These are phyloP conservation scores for Lepidostoma basale DNA, from an alignment of 1,140 invertebrate species.

Conservation along the genomic window DNA sequence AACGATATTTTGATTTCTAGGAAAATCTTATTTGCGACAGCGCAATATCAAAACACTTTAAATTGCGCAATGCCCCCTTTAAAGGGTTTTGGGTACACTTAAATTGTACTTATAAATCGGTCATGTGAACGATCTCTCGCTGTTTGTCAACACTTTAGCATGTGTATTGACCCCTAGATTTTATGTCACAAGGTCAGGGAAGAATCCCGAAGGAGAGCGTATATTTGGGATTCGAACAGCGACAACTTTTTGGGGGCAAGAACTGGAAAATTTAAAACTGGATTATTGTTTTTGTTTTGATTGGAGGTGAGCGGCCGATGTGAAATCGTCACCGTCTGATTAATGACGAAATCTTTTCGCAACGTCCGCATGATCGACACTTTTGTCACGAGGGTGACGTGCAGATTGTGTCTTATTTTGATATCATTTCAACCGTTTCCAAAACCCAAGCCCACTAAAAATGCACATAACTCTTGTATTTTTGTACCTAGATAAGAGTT, in stretches of 20 bases:
- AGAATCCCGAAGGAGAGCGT: constrained; percentile 9
- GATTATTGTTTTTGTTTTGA: background rate
- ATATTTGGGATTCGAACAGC: too few species aligned
- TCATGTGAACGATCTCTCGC: constrained; percentile 5
- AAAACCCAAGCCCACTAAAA: too few species aligned
- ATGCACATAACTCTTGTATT: too few species aligned
- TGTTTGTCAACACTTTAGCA: constrained; percentile 38
- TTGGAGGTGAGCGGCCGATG: background rate
- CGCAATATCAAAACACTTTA: background rate
- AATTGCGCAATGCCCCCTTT: background rate
- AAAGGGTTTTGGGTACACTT: background rate
- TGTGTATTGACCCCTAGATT: constrained; percentile 38
- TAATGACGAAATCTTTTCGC: background rate
- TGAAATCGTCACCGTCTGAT: constrained; percentile 3
- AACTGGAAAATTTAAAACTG: too few species aligned
- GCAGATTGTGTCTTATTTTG: too few species aligned
- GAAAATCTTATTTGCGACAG: background rate
- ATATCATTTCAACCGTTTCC: too few species aligned
- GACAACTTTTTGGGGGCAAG: too few species aligned
- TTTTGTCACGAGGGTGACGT: too few species aligned
- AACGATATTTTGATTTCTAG: constrained; percentile 19
- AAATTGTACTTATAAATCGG: background rate
- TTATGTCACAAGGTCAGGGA: constrained; percentile 37
- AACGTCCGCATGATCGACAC: too few species aligned
- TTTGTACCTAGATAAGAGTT: too few species aligned